phyloP scores from a whole-genome alignment of 1,140 invertebrate genomes.

The Polypedilum vanderplanki region DNA sequence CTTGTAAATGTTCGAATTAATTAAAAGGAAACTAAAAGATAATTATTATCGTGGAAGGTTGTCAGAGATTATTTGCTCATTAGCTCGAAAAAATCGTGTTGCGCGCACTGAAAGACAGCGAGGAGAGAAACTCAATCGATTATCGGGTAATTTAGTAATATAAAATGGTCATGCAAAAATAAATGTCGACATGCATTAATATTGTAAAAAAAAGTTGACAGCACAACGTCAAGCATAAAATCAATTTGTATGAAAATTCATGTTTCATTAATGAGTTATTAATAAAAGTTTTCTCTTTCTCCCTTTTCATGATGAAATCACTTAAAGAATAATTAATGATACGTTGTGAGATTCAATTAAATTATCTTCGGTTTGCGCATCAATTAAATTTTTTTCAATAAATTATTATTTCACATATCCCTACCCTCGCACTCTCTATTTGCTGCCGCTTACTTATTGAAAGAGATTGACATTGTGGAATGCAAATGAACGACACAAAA shows the following conservation, averaged over 20 bases:
- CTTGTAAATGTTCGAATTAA: no score
- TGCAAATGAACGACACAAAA: slow-evolving; percentile 3
- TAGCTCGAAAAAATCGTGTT: no score
- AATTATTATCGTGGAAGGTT: no score
- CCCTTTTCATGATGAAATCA: slow-evolving; percentile 15
- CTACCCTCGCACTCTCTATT: not conserved
- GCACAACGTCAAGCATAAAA: slow-evolving; percentile 3
- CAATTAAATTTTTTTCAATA: not conserved
- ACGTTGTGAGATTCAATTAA: not conserved
- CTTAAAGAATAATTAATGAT: slow-evolving; percentile 28
- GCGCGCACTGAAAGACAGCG: no score
- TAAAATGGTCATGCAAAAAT: no score
- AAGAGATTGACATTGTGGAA: slow-evolving; percentile 26
- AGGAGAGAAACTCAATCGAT: no score
- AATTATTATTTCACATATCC: not conserved
- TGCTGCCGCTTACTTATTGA: no score
- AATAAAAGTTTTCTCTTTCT: not conserved
- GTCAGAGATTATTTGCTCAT: no score
- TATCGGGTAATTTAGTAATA: no score
- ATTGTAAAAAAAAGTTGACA: not conserved
- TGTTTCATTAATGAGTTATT: slow-evolving; percentile 21
- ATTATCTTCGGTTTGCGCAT: not conserved
- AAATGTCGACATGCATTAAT: not conserved
- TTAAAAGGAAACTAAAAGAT: no score
- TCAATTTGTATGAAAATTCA: not conserved